Conservation (phyloP, 2,888 invertebrate genomes). For the Drosophila seclusa region DNA sequence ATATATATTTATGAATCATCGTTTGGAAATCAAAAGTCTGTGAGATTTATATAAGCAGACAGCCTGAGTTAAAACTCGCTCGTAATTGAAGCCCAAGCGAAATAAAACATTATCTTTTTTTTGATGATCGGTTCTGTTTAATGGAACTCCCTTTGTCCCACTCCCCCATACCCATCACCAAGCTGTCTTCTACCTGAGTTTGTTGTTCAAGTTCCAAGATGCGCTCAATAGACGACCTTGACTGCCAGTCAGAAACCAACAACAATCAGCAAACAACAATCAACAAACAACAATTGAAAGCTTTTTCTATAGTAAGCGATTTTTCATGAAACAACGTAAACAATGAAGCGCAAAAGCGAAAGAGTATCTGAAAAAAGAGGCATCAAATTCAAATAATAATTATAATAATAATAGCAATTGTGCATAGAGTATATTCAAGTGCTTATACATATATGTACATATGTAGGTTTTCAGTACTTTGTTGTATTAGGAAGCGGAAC, state of each 20-base stretch:
- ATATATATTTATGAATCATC: conserved; percentile 58
- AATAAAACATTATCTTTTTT: conserved; percentile 43
- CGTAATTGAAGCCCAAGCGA: conserved; percentile 46
- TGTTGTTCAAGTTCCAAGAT: conserved; percentile 54
- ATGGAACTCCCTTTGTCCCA: conserved; percentile 2
- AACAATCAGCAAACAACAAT: neutral
- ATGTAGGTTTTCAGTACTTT: conserved; percentile 49
- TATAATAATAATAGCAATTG: conserved; percentile 60
- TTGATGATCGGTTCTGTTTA: conserved; percentile 35
- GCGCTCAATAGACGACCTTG: conserved; percentile 73
- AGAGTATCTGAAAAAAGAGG: conserved; percentile 14
- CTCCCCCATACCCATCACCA: neutral
- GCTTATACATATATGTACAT: conserved; percentile 35
- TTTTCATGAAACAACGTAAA: conserved; percentile 72
- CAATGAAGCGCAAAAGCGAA: conserved; percentile 59
- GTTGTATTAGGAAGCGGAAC: conserved; percentile 75
- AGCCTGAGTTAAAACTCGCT: conserved; percentile 6
- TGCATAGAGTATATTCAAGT: conserved; percentile 19
- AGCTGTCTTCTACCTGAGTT: conserved; percentile 10
- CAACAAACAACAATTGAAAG: conserved; percentile 32
- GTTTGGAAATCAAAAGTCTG: conserved; percentile 21
- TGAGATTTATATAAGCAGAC: conserved; percentile 46
- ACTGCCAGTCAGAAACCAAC: conserved; percentile 33
- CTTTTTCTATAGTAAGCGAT: conserved; percentile 63
- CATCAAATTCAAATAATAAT: conserved; percentile 37